These are phyloP conservation scores for Hirudinaria manillensis DNA, from an alignment of 2,888 invertebrate genomes.

Conservation along the genomic window DNA sequence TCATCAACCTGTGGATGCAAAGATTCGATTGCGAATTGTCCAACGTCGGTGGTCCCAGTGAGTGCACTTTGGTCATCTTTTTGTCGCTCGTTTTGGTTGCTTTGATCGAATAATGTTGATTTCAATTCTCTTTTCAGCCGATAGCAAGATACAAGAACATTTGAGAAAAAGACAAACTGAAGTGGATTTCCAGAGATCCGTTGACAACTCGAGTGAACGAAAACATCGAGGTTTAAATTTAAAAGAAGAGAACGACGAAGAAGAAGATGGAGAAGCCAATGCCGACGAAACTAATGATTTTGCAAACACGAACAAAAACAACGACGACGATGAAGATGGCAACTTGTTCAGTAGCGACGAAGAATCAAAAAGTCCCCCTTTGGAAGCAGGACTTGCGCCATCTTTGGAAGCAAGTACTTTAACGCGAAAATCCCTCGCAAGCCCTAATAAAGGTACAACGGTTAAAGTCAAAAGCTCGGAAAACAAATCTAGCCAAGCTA, in stretches of 20 bases:
- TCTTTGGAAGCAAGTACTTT: neutral
- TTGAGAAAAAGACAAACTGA: too few species aligned
- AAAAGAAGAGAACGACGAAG: neutral
- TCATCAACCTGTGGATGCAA: slow-evolving; percentile 15
- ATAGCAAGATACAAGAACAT: neutral
- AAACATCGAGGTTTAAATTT: too few species aligned
- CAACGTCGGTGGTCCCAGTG: neutral
- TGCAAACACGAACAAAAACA: neutral
- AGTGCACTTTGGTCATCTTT: neutral
- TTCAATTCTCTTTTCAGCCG: neutral
- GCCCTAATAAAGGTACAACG: neutral
- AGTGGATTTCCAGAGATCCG: too few species aligned
- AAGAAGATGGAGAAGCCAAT: neutral
- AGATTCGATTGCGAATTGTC: neutral
- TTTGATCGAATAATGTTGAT: too few species aligned
- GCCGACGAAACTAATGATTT: neutral
- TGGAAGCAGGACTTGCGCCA: neutral
- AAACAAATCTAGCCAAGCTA: too few species aligned
- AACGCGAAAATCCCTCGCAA: neutral
- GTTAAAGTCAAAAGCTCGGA: neutral
- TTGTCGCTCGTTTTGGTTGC: neutral
- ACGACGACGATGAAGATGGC: slow-evolving; percentile 11
- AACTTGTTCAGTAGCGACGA: slow-evolving; percentile 1
- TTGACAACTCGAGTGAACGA: too few species aligned
- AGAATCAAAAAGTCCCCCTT: neutral